phyloP scores from a whole-genome alignment of 2,113 vertebrate species.

The Amia ocellicauda region DNA sequence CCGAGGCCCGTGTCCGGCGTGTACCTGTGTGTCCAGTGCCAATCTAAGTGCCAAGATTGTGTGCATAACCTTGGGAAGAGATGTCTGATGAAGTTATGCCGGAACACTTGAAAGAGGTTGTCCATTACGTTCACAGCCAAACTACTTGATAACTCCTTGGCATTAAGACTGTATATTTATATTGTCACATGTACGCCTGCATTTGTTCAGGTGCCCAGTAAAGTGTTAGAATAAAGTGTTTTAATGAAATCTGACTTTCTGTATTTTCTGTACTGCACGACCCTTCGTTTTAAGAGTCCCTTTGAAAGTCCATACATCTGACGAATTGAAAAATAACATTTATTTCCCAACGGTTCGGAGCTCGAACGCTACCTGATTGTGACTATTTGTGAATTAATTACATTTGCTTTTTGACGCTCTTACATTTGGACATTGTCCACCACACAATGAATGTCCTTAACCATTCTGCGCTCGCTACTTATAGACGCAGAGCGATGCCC shows the following conservation, averaged over 20 bases:
- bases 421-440: too few relatives aligned
- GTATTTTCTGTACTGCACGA: too few relatives aligned
- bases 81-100: constrained; percentile 49
- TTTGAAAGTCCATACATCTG: too few relatives aligned
- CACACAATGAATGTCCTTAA: too few relatives aligned
- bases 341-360: too few relatives aligned
- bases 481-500: too few relatives aligned
- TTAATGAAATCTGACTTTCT: constrained; percentile 39
- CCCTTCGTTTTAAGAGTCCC: too few relatives aligned
- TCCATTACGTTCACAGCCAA: constrained; percentile 39
- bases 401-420: too few relatives aligned
- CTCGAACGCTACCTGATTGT: too few relatives aligned
- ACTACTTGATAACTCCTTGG: constrained; percentile 8
- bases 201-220: constrained; percentile 67
- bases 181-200: constrained; percentile 67
- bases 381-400: too few relatives aligned
- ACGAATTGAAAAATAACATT: too few relatives aligned
- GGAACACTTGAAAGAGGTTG: constrained; percentile 39
- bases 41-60: constrained; percentile 37
- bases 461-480: too few relatives aligned
- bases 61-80: constrained; percentile 48
- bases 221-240: constrained; percentile 72
- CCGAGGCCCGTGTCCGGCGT: constrained; percentile 1
- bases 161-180: constrained; percentile 55
- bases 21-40: neutral